A percentile compares a stretch with the other conserved stretches of the same genome.
Evolutionary conservation across 2,113 vertebrate species (phyloP).

Genomic region (Mustela lutreola): DNA sequence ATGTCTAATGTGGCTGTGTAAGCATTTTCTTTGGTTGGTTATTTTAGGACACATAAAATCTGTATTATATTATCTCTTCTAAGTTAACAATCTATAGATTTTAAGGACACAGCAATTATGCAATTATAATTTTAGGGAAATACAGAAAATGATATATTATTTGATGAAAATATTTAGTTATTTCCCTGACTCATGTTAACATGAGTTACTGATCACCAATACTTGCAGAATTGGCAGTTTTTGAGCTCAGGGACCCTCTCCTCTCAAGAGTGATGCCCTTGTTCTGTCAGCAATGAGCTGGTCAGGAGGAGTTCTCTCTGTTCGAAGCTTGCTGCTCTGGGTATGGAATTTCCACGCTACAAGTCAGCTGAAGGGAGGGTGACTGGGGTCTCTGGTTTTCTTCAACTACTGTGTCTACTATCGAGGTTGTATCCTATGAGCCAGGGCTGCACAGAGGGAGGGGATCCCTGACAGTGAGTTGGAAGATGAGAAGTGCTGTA

Average conservation of each 20-base stretch:
- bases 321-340: not conserved
- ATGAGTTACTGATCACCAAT: not conserved
- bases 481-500: fast-evolving
- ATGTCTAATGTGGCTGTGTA: not conserved
- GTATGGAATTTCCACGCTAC: not conserved
- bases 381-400: fast-evolving
- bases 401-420: not conserved
- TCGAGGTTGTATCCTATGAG: not conserved
- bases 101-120: not conserved
- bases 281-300: not conserved
- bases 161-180: not conserved
- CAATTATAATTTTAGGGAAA: not conserved
- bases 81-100: not conserved
- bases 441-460: not conserved
- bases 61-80: not conserved
- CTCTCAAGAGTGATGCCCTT: not conserved
- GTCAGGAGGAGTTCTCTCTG: not conserved
- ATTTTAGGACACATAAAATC: not conserved
- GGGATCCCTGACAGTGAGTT: fast-evolving
- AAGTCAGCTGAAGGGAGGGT: not conserved
- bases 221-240: not conserved
- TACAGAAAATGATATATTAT: not conserved
- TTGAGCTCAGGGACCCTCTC: fast-evolving
- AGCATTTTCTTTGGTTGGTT: not conserved
- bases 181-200: not conserved